A percentile compares a stretch with the other conserved stretches of the same genome.
Conservation (phyloP, 1,140 invertebrate genomes). For the Zaprionus africanus region DNA sequence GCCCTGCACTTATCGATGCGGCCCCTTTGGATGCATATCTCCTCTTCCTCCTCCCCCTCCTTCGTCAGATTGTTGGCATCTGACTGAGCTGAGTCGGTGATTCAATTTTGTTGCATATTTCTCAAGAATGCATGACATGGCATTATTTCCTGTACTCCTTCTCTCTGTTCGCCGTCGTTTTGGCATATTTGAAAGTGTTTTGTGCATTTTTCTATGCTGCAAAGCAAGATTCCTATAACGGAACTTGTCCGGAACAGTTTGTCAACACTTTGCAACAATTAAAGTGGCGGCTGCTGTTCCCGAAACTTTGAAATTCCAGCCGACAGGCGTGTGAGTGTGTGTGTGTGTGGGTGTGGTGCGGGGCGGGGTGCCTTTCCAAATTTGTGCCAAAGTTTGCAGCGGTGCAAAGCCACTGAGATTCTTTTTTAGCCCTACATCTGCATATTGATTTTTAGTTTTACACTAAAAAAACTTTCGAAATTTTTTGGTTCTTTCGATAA, state of each 20-base stretch:
- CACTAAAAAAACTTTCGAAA: background rate
- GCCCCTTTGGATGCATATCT: background rate
- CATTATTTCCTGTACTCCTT: slow-evolving; percentile 16
- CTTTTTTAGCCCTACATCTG: background rate
- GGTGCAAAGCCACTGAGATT: background rate
- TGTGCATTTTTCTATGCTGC: slow-evolving; percentile 25
- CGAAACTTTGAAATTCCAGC: slow-evolving; percentile 27
- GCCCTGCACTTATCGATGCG: slow-evolving; percentile 1
- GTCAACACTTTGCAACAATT: slow-evolving; percentile 51
- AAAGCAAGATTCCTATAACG: slow-evolving; percentile 27
- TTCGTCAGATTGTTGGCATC: slow-evolving; percentile 15
- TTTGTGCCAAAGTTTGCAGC: background rate
- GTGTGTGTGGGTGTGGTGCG: background rate
- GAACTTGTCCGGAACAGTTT: slow-evolving; percentile 40
- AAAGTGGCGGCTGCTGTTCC: slow-evolving; percentile 37
- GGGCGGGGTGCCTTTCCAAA: background rate
- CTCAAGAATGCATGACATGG: slow-evolving; percentile 36
- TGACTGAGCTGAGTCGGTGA: slow-evolving; percentile 35
- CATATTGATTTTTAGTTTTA: background rate
- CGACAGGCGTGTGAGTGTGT: background rate
- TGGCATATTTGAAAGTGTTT: slow-evolving; percentile 25
- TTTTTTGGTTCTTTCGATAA: background rate
- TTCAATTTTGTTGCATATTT: slow-evolving; percentile 52
- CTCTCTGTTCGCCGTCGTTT: slow-evolving; percentile 1
- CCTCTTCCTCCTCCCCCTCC: background rate